A percentile compares a stretch with the other conserved stretches of the same genome.
Evolutionary conservation across 2,113 vertebrate genomes (phyloP).

Genomic region (Eptatretus burgeri): DNA sequence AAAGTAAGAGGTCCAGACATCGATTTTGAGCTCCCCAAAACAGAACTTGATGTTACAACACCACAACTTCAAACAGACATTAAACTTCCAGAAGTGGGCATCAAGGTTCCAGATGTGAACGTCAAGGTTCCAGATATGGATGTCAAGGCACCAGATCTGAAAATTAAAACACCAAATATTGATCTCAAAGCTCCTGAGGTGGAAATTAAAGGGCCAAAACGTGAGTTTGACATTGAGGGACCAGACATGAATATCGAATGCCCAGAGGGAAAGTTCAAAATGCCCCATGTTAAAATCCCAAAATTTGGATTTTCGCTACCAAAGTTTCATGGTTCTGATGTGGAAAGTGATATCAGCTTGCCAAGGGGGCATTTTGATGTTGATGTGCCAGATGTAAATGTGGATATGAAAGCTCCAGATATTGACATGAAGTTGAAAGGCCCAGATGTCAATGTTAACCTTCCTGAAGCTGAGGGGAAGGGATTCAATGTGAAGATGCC

Average conservation of each 20-base stretch:
- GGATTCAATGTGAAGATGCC: conserved; percentile 9
- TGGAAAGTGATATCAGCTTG: no score
- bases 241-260: no score
- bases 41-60: conserved; percentile 15
- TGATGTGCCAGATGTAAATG: conserved; percentile 9
- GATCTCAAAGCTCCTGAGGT: conserved; percentile 3
- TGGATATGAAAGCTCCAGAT: conserved; percentile 11
- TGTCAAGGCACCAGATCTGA: neutral
- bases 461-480: conserved; percentile 8
- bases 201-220: conserved; percentile 15
- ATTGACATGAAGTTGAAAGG: neutral
- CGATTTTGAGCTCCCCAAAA: conserved; percentile 13
- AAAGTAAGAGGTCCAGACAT: conserved; percentile 11
- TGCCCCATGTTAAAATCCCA: conserved; percentile 15
- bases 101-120: no score
- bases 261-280: no score
- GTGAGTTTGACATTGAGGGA: no score
- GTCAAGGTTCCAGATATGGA: no score
- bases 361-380: conserved; percentile 10
- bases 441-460: no score
- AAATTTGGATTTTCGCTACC: conserved; percentile 21
- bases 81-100: conserved; percentile 8
- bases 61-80: conserved; percentile 13
- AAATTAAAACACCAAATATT: neutral
- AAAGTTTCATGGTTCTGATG: conserved; percentile 12